These are phyloP conservation scores for Alethe diademata DNA, from an alignment of 2,113 vertebrate species.

Conservation along the genomic window DNA sequence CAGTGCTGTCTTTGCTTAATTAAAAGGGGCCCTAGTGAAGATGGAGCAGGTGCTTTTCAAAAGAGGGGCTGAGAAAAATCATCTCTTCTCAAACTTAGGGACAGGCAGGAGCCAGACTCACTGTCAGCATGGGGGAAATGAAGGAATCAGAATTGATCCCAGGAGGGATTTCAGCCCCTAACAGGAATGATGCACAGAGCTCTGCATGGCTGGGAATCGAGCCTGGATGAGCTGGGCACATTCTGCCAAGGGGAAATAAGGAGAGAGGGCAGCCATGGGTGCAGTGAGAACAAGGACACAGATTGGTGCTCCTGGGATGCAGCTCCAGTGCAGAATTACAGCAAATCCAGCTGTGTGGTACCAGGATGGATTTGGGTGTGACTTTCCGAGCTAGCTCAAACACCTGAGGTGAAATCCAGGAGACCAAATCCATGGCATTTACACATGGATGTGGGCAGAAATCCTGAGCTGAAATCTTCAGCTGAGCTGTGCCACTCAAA, in stretches of 20 bases:
- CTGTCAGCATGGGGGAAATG: neutral
- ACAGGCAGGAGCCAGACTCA: neutral
- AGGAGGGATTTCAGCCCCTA: neutral
- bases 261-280: neutral
- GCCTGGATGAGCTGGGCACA: fast-evolving
- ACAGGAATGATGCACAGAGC: neutral
- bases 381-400: neutral
- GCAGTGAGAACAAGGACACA: neutral
- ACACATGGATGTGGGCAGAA: neutral
- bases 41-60: neutral
- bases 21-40: neutral
- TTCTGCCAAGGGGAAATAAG: neutral
- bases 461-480: neutral
- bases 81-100: neutral
- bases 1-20: neutral
- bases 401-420: neutral
- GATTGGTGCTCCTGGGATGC: neutral
- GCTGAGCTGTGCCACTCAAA: neutral
- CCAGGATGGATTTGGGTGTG: neutral
- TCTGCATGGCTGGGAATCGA: neutral
- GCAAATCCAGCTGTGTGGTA: neutral
- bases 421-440: neutral
- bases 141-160: neutral
- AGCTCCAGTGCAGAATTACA: neutral
- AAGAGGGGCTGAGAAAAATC: neutral